phyloP scores from a whole-genome alignment of 1,140 invertebrate species.

The Pogonognathellus flavescens region DNA sequence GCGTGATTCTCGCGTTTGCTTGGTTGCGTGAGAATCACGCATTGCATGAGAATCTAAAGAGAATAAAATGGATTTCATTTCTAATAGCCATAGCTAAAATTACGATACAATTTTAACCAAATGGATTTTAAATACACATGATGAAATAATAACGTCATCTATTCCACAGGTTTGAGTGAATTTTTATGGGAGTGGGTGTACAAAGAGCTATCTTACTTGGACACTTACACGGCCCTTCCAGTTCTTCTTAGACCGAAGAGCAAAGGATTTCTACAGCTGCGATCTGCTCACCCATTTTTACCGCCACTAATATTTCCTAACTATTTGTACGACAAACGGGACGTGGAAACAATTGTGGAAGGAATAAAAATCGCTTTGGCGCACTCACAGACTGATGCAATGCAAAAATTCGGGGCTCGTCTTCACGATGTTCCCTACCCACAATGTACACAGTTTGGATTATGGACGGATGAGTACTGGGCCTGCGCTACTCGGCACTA shows the following conservation, averaged over 20 bases:
- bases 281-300: conserved; percentile 82
- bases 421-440: conserved; percentile 81
- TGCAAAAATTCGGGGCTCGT: conserved; percentile 83
- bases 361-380: conserved; percentile 86
- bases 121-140: too few species aligned
- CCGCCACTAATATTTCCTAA: conserved; percentile 92
- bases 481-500: conserved; percentile 84
- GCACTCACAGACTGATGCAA: conserved; percentile 82
- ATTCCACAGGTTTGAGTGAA: conserved; percentile 80
- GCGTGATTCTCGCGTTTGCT: too few species aligned
- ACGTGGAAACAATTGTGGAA: conserved; percentile 81
- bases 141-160: too few species aligned
- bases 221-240: conserved; percentile 88
- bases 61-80: too few species aligned
- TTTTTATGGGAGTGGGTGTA: conserved; percentile 87
- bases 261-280: conserved; percentile 83
- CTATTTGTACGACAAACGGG: conserved; percentile 86
- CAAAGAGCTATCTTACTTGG: conserved; percentile 81
- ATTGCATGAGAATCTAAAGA: too few species aligned
- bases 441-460: conserved; percentile 82
- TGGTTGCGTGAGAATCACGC: too few species aligned
- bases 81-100: too few species aligned
- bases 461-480: conserved; percentile 87
- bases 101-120: too few species aligned
- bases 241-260: conserved; percentile 85